Percentiles rank a stretch among this genome's conserved stretches.
These are phyloP conservation scores for Melanotus villosus DNA, from an alignment of 2,888 invertebrate genomes.

Conservation along the genomic window DNA sequence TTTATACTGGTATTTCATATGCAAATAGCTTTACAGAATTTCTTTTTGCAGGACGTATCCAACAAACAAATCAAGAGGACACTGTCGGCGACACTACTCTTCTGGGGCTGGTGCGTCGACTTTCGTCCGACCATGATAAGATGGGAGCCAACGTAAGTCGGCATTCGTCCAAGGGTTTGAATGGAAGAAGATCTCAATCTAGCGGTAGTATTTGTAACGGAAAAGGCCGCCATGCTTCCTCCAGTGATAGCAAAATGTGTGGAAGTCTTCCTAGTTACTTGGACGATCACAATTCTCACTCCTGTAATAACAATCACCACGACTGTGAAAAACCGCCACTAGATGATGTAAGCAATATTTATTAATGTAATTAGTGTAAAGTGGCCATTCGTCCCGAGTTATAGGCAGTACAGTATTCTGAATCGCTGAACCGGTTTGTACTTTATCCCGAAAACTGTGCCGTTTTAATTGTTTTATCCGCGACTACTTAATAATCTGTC, in stretches of 20 bases:
- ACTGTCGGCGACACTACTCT: slow-evolving; percentile 69
- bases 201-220: slow-evolving; percentile 82
- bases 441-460: too few relatives aligned
- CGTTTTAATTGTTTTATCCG: too few relatives aligned
- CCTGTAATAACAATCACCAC: slow-evolving; percentile 63
- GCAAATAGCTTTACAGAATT: too few relatives aligned
- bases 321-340: slow-evolving; percentile 62
- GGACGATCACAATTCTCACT: slow-evolving; percentile 72
- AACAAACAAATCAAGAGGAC: slow-evolving; percentile 43
- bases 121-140: slow-evolving; percentile 69
- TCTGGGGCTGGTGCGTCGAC: slow-evolving; percentile 63
- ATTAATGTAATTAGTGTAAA: too few relatives aligned
- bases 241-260: slow-evolving; percentile 65
- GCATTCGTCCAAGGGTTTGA: slow-evolving; percentile 80
- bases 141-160: slow-evolving; percentile 88
- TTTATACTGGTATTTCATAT: too few relatives aligned
- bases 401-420: too few relatives aligned
- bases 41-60: slow-evolving; percentile 43
- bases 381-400: too few relatives aligned
- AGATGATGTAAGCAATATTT: slow-evolving; percentile 50
- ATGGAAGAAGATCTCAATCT: slow-evolving; percentile 80
- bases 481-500: too few relatives aligned
- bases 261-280: slow-evolving; percentile 80
- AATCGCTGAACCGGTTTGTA: too few relatives aligned
- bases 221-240: slow-evolving; percentile 56